Evolutionary conservation across 2,888 invertebrate genomes (phyloP), one percentile per base, ranked within the genome.

Genomic region (Agonopterix subpropinquella): DNA sequence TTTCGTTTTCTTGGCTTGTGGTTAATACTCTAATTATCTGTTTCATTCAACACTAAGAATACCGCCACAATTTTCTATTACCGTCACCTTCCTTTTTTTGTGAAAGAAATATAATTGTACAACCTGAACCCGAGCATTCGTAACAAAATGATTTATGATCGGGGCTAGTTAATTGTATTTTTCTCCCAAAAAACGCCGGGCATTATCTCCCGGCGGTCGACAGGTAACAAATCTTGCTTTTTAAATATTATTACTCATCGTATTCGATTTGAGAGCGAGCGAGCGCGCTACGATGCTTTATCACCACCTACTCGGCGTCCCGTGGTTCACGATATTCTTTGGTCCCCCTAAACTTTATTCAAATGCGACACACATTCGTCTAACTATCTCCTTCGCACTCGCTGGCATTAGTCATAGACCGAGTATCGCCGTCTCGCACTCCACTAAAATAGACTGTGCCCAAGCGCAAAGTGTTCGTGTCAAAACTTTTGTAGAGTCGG

Each of bases 241-340:
- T 86, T 84, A 84, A 86, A 87, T 86, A 88, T 80, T 86, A 85
- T 85, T 87, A 88, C 85, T 88, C 88, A 88, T 86, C 88, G 88
- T 70, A 80, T 84, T 84, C 82, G 86, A 86, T 86, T 86, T 85
- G 82, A 84, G 82, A 86, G 75, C 81, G 78, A 74, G 77, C 80
- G 75, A 58, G 61, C 59, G 57, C 75, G 76, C 84, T 83, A 80
- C 85, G 83, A 88, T 87, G 86, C 85, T 89, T 87, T 87, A 88
- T 86, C 86, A 85, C 89, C 89, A 88, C 89, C 89, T 87, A 88
- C 86, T 88, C 85, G 85, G 80, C 80, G 70, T 84, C 87, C 87
- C 86, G 85, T 77, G 73, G 86, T 65, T 85, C 80, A 77, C 77
- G 73, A 61, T 67, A 76, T 73, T 81, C 73, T 80, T 73, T 77